These are phyloP conservation scores for Gymnoscopelus microlampas DNA, from an alignment of 2,797 vertebrate genomes.

Conservation along the genomic window DNA sequence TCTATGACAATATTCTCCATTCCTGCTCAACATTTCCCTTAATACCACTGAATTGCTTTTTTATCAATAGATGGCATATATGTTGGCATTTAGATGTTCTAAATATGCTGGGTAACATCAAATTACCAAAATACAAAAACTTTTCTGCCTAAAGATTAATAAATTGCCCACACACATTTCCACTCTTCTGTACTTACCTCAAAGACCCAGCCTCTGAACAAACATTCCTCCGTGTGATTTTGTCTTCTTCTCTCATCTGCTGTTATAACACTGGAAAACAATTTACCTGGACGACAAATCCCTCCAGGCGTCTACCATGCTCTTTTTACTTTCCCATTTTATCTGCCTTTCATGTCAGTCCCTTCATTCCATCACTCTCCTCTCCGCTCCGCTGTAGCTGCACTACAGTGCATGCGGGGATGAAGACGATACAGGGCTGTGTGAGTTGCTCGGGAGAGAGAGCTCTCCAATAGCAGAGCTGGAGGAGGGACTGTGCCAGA, in stretches of 20 bases:
- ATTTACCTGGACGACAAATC: constrained; percentile 19
- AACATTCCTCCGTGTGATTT: constrained; percentile 24
- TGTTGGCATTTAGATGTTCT: too few species aligned
- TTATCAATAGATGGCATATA: not conserved
- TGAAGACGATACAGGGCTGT: constrained; percentile 54
- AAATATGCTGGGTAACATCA: constrained; percentile 11
- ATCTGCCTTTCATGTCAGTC: not conserved
- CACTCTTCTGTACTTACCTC: constrained; percentile 55
- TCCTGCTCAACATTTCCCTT: not conserved
- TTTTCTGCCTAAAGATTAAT: constrained; percentile 24
- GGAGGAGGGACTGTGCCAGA: constrained; percentile 56
- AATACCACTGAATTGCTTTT: not conserved
- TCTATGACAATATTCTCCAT: not conserved
- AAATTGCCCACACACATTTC: constrained; percentile 8
- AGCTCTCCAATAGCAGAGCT: constrained; percentile 41
- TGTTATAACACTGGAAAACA: not conserved
- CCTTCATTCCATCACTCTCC: constrained; percentile 38
- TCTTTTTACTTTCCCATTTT: not conserved
- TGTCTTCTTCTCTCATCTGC: constrained; percentile 25
- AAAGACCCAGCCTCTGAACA: constrained; percentile 33
- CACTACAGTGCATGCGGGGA: constrained; percentile 36
- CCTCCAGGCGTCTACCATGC: constrained; percentile 33
- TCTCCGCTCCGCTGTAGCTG: constrained; percentile 34
- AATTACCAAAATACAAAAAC: constrained; percentile 17
- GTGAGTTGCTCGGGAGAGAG: constrained; percentile 37